These are phyloP conservation scores for Tautogolabrus adspersus DNA, from an alignment of 2,113 vertebrate species.

Conservation along the genomic window DNA sequence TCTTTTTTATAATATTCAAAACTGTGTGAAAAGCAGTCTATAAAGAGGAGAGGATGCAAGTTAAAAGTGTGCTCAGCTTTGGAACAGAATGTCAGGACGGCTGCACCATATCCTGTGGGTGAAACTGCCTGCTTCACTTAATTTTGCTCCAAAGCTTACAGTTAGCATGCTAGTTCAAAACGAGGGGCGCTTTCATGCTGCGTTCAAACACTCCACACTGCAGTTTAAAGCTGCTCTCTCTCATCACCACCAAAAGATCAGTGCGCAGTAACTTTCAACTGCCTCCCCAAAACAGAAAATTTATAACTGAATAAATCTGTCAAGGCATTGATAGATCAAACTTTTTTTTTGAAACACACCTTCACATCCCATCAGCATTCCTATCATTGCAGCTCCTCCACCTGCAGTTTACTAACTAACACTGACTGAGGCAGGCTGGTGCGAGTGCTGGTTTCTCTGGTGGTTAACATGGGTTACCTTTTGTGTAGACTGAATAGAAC, in stretches of 20 bases:
- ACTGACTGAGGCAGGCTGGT: slow-evolving; percentile 29
- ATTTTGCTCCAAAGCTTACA: slow-evolving; percentile 44
- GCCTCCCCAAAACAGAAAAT: slow-evolving; percentile 1
- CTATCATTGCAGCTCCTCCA: slow-evolving; percentile 11
- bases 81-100: slow-evolving; percentile 16
- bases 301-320: slow-evolving; percentile 15
- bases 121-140: slow-evolving; percentile 44
- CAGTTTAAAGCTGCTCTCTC: slow-evolving; percentile 24
- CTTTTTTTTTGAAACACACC: slow-evolving; percentile 23
- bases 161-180: slow-evolving; percentile 40
- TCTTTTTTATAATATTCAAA: neutral
- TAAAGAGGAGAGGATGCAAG: slow-evolving; percentile 5
- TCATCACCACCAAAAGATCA: slow-evolving; percentile 17
- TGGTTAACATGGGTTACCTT: slow-evolving; percentile 69
- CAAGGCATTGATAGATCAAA: slow-evolving; percentile 26
- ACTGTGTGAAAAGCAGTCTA: slow-evolving; percentile 13
- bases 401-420: slow-evolving; percentile 40
- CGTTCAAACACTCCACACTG: slow-evolving; percentile 10
- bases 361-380: slow-evolving; percentile 8
- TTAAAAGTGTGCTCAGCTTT: neutral
- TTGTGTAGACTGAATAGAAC: slow-evolving; percentile 75
- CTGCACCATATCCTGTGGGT: slow-evolving; percentile 30
- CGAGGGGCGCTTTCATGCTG: slow-evolving; percentile 20
- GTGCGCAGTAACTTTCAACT: slow-evolving; percentile 37
- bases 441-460: slow-evolving; percentile 43